Base-by-base conservation (phyloP, 2,113 vertebrate species). In the Microtus montanus region DNA sequence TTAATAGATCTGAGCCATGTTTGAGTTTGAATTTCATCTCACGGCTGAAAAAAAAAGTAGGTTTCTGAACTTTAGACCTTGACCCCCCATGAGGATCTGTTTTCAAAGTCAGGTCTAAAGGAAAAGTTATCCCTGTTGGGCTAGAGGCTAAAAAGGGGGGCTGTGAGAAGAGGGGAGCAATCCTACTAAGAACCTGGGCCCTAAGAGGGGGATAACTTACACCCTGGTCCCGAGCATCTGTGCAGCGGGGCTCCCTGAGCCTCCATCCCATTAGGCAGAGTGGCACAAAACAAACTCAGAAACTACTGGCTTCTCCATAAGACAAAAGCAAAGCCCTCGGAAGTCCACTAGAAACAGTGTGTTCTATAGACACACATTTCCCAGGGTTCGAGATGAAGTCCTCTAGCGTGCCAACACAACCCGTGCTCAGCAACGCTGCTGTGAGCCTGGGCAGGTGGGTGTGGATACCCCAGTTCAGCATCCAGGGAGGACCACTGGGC, bases 1-100 rank as follows among this genome's bases (percentile, higher is more conserved):
- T 22, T 80, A 44, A 87, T 49, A 49, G 68, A 85, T 89, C 47
- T 54, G 71, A 90, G 85, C 58, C 96, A 12, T 66, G 95, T 61
- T 52, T 58, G 80, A 77, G 68, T 68, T 92, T 3, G 2, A 87
- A 74, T 68, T 83, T 86, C 86, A 33, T 87, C 82, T 30, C 4
- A 9, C 4, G 77, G 47, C 66, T 77, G 20, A 35, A 79, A 82
- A 80, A 80, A 86, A 73, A 61, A 74, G 64, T 61, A 92, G 49
- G 61, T 58, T 44, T 26, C 7, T 38, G 80, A 88, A 92, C 84
- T 64, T 90, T 85, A 85, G 17, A 58, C 49, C 41, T 52, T 47
- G 12, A 49, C 66, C 26, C n/a, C 66, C 90, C 41, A 2, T 2
- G 20, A 2, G 13, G 75, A 30, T 66, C 74, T 83, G 12, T 54